These are phyloP conservation scores for Drosophila pachea DNA, from an alignment of 1,140 invertebrate species.

Conservation along the genomic window DNA sequence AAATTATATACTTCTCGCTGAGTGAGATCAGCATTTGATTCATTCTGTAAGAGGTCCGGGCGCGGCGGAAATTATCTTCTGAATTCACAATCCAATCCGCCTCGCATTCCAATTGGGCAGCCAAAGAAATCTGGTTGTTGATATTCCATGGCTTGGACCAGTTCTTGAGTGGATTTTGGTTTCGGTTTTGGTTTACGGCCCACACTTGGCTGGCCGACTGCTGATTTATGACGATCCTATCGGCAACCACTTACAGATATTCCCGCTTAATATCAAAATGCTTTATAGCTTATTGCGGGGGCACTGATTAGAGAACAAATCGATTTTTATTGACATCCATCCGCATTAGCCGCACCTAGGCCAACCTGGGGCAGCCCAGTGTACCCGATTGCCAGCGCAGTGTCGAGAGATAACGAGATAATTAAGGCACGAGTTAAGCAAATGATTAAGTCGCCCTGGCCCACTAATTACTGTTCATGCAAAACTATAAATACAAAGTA, in stretches of 20 bases:
- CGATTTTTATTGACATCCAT: constrained; percentile 16
- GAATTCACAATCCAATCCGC: background rate
- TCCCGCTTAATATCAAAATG: constrained; percentile 1
- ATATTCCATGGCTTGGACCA: background rate
- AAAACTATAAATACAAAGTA: constrained; percentile 16
- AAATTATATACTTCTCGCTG: background rate
- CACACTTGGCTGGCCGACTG: constrained; percentile 1
- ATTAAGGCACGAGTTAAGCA: constrained; percentile 11
- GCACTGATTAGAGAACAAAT: constrained; percentile 18
- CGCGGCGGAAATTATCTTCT: too few relatives aligned
- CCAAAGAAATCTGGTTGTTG: background rate
- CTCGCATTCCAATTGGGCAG: background rate
- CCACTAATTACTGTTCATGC: constrained; percentile 3
- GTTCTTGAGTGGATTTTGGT: background rate
- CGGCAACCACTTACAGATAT: constrained; percentile 8
- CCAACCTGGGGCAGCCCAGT: constrained; percentile 3
- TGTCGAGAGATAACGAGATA: constrained; percentile 5
- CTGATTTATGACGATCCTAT: constrained; percentile 22
- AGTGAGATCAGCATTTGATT: background rate
- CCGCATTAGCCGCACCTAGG: constrained; percentile 11
- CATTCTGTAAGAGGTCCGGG: background rate
- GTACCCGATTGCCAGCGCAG: background rate
- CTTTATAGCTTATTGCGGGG: constrained; percentile 20
- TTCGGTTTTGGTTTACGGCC: background rate
- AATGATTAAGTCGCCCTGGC: background rate